Evolutionary conservation across 2,888 invertebrate species (phyloP), one percentile per base, ranked within the genome.

Genomic region (Pollenia amentaria): DNA sequence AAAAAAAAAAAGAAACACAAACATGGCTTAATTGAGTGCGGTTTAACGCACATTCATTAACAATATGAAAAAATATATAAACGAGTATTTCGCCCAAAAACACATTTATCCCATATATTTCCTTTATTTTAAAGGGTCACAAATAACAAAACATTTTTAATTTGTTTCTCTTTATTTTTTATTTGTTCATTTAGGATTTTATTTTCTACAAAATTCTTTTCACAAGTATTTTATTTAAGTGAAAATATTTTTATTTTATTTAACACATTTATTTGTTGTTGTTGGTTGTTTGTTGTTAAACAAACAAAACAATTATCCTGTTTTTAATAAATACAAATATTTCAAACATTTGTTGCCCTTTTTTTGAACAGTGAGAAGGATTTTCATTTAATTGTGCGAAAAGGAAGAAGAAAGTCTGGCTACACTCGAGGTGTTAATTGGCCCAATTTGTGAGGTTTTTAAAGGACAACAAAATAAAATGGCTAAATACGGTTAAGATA

Each of bases 311-410:
- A 82, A 82, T 82, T 82, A 87, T 84, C 60, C 77, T 77, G 65
- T 12, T 86, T 70, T 87, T 87, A 87, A 81, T 87, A 87, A 80
- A 87, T 77, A 84, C 60, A 87, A 87, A 84, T 84, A 87, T 87
- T 87, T 81, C 72, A 87, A 87, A 77, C 48, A 87, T 87, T 80
- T 76, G 48, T 73, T 82, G 60, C 44, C 80, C 72, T 79, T 81
- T 80, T 72, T 60, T 18, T 11, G 0, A 10, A 44, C 53, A 76
- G 46, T 42, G 77, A 78, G 38, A 29, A 29, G 77, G 70, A 65
- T 82, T 82, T 75, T 64, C 4, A 60, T 79, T 40, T 42, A 60
- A 79, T 76, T 70, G 42, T 53, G 44, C 40, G 55, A 67, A 73
- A 80, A 65, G 14, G 14, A 76, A 84, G 72, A 72, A 73, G 65